Conservation (phyloP, 1,140 invertebrate species). For the Drosophila ercepeae region DNA sequence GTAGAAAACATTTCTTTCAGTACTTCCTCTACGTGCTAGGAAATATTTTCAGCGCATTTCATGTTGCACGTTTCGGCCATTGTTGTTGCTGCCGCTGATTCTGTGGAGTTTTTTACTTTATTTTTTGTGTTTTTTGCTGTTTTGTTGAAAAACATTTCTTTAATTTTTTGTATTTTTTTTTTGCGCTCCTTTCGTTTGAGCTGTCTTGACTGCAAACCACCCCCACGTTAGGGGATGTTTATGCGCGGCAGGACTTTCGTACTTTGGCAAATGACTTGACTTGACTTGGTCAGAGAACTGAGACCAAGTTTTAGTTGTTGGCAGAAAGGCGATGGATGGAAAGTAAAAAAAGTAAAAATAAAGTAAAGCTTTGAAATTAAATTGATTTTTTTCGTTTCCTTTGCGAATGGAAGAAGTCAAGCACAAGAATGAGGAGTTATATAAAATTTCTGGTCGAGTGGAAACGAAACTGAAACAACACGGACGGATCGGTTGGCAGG, state of each 20-base stretch:
- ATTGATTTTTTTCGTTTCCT: constrained; percentile 32
- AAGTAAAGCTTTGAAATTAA: constrained; percentile 45
- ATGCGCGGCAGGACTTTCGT: constrained; percentile 62
- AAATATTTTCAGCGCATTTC: constrained; percentile 76
- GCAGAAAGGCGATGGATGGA: not conserved
- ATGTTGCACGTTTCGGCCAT: constrained; percentile 57
- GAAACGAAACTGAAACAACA: not conserved
- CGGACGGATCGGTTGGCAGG: no score
- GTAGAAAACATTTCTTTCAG: not conserved
- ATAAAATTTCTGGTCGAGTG: not conserved
- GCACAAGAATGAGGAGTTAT: not conserved
- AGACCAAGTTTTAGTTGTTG: constrained; percentile 45
- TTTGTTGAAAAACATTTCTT: constrained; percentile 65
- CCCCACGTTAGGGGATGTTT: constrained; percentile 77
- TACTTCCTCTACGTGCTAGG: constrained; percentile 59
- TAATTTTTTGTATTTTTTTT: constrained; percentile 53
- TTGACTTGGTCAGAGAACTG: constrained; percentile 60
- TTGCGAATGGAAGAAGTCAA: constrained; percentile 5
- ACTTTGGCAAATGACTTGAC: constrained; percentile 78
- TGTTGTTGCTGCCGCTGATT: constrained; percentile 51
- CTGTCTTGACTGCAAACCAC: constrained; percentile 62
- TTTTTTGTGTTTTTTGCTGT: constrained; percentile 32
- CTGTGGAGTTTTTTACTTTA: constrained; percentile 43
- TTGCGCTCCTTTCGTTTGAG: constrained; percentile 39
- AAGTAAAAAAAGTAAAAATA: not conserved